These are phyloP conservation scores for Dendrolimus pini DNA, from an alignment of 2,888 invertebrate species.

Conservation along the genomic window DNA sequence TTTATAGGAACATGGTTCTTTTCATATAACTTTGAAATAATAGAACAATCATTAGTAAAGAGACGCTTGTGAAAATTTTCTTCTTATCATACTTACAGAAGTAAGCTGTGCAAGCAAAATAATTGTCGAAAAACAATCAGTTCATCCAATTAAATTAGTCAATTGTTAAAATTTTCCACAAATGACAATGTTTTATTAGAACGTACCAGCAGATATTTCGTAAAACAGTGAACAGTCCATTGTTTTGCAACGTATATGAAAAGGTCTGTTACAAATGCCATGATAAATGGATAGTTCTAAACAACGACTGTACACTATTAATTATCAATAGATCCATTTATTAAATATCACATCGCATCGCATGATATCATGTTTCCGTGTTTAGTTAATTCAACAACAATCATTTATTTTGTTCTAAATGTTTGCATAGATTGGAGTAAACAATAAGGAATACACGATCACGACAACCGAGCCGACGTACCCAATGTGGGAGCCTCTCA, in stretches of 20 bases:
- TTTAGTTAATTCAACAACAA: conserved; percentile 24
- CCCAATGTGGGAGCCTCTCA: conserved; percentile 44
- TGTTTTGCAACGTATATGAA: conserved; percentile 58
- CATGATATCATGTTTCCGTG: conserved; percentile 35
- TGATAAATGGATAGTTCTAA: conserved; percentile 51
- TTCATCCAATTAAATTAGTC: neutral
- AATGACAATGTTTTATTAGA: conserved; percentile 37
- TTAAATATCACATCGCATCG: conserved; percentile 26
- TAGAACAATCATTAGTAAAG: too few relatives aligned
- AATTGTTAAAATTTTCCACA: conserved; percentile 19
- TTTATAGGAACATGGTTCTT: too few relatives aligned
- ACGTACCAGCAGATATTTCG: conserved; percentile 41
- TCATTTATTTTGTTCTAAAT: conserved; percentile 19
- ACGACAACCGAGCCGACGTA: conserved; percentile 4
- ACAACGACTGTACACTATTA: conserved; percentile 46
- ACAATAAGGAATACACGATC: conserved; percentile 21
- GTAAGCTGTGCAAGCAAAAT: neutral
- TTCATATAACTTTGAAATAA: too few relatives aligned
- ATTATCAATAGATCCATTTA: conserved; percentile 37
- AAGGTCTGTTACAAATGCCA: conserved; percentile 47
- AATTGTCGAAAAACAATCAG: neutral
- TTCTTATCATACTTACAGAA: neutral
- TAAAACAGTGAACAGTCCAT: conserved; percentile 58
- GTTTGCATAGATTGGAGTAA: conserved; percentile 21
- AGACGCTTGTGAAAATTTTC: too few relatives aligned